A percentile compares a stretch with the other conserved stretches of the same genome.
phyloP scores from a whole-genome alignment of 2,113 vertebrate species.

The Chaetodon auriga region DNA sequence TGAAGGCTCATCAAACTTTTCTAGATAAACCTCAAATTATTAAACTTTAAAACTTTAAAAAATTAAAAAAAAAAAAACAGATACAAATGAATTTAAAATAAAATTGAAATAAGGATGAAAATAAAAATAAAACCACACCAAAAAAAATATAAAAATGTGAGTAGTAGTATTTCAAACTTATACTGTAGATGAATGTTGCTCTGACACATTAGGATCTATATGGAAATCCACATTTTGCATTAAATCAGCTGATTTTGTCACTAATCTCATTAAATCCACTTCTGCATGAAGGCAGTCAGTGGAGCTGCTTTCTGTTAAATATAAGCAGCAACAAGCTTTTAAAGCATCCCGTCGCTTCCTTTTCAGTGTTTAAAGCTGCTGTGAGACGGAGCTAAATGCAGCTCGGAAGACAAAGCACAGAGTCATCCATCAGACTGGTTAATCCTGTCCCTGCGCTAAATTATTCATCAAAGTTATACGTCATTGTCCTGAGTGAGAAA shows the following conservation, averaged over 20 bases:
- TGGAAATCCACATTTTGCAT: not conserved
- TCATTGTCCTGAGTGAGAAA: conserved; percentile 56
- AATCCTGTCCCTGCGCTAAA: conserved; percentile 45
- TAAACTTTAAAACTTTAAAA: no score
- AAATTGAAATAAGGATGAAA: no score
- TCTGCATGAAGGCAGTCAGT: not conserved
- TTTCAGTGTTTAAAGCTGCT: conserved; percentile 9
- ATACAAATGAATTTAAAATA: no score
- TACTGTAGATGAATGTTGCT: not conserved
- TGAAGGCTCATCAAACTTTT: not conserved
- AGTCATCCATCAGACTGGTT: conserved; percentile 54
- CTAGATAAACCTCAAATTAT: not conserved
- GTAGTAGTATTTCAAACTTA: not conserved
- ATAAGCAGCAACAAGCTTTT: conserved; percentile 27
- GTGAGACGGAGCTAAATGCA: conserved; percentile 34
- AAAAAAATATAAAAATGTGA: no score
- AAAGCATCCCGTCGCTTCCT: conserved; percentile 25
- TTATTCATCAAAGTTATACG: conserved; percentile 59
- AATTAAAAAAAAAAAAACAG: no score
- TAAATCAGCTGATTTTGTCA: not conserved
- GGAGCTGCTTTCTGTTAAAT: not conserved
- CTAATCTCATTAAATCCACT: not conserved
- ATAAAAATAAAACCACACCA: no score
- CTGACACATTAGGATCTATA: not conserved
- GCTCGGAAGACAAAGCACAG: conserved; percentile 51